Evolutionary conservation across 1,140 invertebrate genomes (phyloP), one percentile per base, ranked within the genome.

Genomic region (Sogatella furcifera): DNA sequence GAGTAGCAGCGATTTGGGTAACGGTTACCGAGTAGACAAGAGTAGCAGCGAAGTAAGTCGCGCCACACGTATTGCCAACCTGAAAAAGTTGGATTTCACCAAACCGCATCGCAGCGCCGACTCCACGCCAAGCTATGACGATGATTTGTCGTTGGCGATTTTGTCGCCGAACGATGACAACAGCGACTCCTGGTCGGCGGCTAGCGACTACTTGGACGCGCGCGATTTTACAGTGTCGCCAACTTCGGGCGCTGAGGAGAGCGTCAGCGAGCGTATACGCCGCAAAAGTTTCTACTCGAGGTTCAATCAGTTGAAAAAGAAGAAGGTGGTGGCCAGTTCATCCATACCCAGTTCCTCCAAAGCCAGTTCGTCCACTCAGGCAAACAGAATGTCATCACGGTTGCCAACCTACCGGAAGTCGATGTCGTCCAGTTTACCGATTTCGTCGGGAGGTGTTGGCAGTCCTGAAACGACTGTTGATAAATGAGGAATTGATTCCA

Each of bases 211-310:
- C 44, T 71, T 68, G 22, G 69, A 73, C 60, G 64, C 72, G 43
- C 63, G 72, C 0, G 71, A 76, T 19, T 59, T 75, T 13, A 72
- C 69, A 11, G 58, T 69, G 71, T 19, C 72, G 63, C 65, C 70
- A 62, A 59, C 72, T 71, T 60, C 63, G 76, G 1, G 79, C 77
- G 2, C 70, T 78, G 54, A 80, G 73, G 89, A 91, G 69, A 87
- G 85, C 34, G 84, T 93, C 11, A 84, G 85, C 34, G 90, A 95
- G 67, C 78, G 91, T 64, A 94, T 95, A 62, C 78, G 88, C 64
- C 78, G 91, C 17, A 91, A 91, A 70, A 92, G 89, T 70, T 94
- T 90, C 72, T 95, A 92, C 69, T 85, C 84, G 5, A 79, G 89
- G 59, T 93, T 93, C 69, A 92, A 93, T 67, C 87, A 90, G 66